Conservation (phyloP, 1,140 invertebrate species). For the Nasonia longicornis region DNA sequence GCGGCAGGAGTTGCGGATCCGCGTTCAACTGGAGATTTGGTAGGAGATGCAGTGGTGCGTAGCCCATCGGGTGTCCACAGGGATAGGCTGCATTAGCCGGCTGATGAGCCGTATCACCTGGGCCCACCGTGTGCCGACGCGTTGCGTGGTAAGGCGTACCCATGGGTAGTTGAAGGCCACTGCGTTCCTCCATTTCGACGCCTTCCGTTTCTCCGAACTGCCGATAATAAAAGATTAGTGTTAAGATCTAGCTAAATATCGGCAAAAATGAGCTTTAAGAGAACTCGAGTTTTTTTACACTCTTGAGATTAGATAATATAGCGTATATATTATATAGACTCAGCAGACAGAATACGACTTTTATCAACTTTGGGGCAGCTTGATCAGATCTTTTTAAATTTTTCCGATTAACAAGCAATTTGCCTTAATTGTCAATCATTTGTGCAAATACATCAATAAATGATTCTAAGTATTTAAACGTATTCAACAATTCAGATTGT, state of each 20-base stretch:
- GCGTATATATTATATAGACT: background rate
- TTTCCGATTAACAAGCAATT: no score
- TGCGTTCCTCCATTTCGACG: slow-evolving; percentile 71
- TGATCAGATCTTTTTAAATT: background rate
- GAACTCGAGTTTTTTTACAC: background rate
- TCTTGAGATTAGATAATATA: background rate
- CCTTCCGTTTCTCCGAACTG: slow-evolving; percentile 77
- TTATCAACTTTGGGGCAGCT: background rate
- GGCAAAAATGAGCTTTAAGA: background rate
- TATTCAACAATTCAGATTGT: no score
- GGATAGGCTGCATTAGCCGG: slow-evolving; percentile 65
- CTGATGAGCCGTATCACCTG: slow-evolving; percentile 86
- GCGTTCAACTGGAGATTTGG: slow-evolving; percentile 62
- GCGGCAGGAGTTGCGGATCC: slow-evolving; percentile 69
- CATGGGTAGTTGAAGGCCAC: slow-evolving; percentile 59
- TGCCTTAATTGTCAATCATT: no score
- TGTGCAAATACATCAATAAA: no score
- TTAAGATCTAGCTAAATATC: background rate
- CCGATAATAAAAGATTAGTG: slow-evolving; percentile 41
- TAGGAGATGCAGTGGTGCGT: slow-evolving; percentile 59
- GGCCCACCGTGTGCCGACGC: slow-evolving; percentile 91
- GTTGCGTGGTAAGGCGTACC: slow-evolving; percentile 69
- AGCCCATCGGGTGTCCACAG: slow-evolving; percentile 61
- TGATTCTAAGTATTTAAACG: no score
- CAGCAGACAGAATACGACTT: background rate